These are phyloP conservation scores for Apis dorsata DNA, from an alignment of 1,140 invertebrate genomes.

Conservation along the genomic window DNA sequence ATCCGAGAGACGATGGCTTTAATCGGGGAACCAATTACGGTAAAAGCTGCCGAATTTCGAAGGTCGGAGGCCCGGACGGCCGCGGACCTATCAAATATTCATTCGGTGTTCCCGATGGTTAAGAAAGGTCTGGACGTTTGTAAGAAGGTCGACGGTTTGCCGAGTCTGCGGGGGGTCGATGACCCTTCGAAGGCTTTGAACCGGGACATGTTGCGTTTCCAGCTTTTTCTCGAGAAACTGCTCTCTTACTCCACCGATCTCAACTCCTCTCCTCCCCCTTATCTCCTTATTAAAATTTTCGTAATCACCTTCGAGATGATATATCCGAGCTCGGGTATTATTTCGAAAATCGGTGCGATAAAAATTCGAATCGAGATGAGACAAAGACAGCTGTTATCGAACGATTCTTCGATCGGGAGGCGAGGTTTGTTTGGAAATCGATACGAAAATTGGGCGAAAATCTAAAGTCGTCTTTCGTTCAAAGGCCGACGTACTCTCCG, in stretches of 20 bases:
- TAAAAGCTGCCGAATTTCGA: background rate
- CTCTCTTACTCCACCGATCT: conserved; percentile 49
- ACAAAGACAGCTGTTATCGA: conserved; percentile 1
- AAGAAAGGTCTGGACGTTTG: conserved; percentile 63
- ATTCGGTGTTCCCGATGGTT: conserved; percentile 50
- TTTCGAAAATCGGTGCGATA: background rate
- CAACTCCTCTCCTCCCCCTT: no score
- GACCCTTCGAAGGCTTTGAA: conserved; percentile 60
- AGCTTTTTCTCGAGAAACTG: conserved; percentile 64
- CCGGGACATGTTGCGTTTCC: conserved; percentile 63
- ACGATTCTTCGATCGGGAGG: background rate
- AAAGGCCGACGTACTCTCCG: conserved; percentile 67
- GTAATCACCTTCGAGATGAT: background rate
- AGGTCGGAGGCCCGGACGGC: conserved; percentile 22
- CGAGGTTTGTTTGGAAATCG: no score
- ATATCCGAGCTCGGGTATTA: background rate
- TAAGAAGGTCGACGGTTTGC: conserved; percentile 63
- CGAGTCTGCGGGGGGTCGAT: conserved; percentile 54
- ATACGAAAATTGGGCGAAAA: conserved; percentile 24
- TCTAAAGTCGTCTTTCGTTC: conserved; percentile 49
- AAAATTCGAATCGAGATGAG: background rate
- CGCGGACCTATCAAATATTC: conserved; percentile 46
- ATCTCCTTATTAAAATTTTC: background rate
- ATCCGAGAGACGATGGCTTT: background rate
- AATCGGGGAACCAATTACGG: background rate